These are phyloP conservation scores for Gymnarchus niloticus DNA, from an alignment of 2,113 vertebrate genomes.

Conservation along the genomic window DNA sequence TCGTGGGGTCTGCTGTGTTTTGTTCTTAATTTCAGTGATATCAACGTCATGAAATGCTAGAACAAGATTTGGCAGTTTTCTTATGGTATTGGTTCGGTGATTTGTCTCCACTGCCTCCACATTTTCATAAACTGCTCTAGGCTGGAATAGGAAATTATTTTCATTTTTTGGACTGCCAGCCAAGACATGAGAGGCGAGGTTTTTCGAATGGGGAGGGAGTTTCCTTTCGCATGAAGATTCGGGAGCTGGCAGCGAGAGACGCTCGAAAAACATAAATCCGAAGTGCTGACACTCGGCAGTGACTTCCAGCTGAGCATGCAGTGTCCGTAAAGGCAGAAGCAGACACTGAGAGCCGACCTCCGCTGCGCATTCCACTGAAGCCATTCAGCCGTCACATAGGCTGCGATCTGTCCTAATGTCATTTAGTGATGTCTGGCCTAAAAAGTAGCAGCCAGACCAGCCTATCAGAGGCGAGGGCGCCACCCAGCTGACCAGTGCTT, in stretches of 20 bases:
- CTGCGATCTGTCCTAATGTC: constrained; percentile 22
- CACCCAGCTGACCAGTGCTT: background rate
- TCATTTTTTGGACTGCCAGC: background rate
- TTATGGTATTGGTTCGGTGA: background rate
- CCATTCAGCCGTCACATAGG: constrained; percentile 26
- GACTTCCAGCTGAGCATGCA: constrained; percentile 21
- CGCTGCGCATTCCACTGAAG: constrained; percentile 37
- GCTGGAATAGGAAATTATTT: background rate
- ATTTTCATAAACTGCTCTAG: background rate
- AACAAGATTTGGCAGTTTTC: background rate
- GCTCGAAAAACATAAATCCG: constrained; percentile 18
- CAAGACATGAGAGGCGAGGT: background rate
- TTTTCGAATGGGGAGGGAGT: background rate
- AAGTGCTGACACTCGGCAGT: constrained; percentile 24
- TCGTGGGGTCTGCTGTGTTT: background rate
- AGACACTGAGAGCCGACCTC: constrained; percentile 11
- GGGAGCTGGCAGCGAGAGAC: background rate
- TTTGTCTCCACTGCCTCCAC: background rate
- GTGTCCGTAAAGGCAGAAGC: constrained; percentile 26
- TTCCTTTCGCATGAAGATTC: background rate
- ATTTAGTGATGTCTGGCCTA: background rate
- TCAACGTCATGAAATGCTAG: background rate
- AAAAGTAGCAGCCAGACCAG: background rate
- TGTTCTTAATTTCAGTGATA: too few species aligned
- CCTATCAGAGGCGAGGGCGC: background rate